Percentiles rank a stretch among this genome's conserved stretches.
phyloP scores from a whole-genome alignment of 2,797 vertebrate species.

The Pachyuromys duprasi region DNA sequence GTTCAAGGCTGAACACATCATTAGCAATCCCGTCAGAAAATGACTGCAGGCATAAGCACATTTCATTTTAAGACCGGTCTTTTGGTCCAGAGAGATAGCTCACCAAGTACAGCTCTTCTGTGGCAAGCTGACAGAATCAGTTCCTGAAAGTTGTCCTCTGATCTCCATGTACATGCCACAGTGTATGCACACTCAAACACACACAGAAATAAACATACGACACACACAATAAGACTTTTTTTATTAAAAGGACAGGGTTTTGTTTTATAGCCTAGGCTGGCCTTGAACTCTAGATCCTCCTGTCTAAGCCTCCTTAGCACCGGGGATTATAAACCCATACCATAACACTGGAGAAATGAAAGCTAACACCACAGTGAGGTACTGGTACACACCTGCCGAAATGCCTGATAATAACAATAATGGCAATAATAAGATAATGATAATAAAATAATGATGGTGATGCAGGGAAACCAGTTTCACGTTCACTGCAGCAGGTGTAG shows the following conservation, averaged over 20 bases:
- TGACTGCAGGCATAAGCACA: background rate
- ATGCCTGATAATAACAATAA: background rate
- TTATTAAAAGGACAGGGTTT: background rate
- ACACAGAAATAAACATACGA: background rate
- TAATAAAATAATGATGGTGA: background rate
- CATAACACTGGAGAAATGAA: background rate
- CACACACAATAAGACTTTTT: background rate
- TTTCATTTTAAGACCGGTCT: background rate
- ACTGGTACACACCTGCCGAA: background rate
- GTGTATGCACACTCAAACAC: rapidly evolving
- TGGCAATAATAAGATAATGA: background rate
- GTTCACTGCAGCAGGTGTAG: background rate
- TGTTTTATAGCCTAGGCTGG: background rate
- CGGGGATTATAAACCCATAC: background rate
- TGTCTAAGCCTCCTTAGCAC: background rate
- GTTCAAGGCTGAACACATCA: background rate
- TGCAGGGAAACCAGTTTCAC: background rate
- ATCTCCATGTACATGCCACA: too few species aligned
- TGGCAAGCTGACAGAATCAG: background rate
- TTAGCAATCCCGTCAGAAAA: background rate
- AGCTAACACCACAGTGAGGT: background rate
- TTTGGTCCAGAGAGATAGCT: background rate
- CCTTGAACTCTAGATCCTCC: background rate
- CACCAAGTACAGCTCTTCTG: background rate
- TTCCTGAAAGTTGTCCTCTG: background rate